Evolutionary conservation across 2,113 vertebrate genomes (phyloP).

Genomic region (Myocastor coypus): DNA sequence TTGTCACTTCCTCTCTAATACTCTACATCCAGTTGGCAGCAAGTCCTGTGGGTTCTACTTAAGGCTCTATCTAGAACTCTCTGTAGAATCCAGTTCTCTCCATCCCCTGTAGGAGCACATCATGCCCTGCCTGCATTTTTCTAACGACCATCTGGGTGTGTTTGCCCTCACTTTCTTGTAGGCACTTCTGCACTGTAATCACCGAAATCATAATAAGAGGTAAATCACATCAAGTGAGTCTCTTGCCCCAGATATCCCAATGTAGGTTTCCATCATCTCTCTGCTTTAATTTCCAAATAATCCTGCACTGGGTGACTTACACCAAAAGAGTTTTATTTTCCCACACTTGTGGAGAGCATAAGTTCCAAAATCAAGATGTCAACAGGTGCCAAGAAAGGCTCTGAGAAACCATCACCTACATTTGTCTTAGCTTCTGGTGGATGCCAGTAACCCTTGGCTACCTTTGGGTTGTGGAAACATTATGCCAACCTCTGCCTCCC

Average conservation of each 20-base stretch:
- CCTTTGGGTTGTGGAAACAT: background rate
- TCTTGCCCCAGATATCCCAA: background rate
- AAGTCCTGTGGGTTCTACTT: background rate
- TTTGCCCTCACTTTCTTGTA: background rate
- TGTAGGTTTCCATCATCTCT: background rate
- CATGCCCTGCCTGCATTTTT: background rate
- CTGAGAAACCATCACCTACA: background rate
- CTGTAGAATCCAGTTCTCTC: background rate
- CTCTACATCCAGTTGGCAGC: background rate
- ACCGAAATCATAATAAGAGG: background rate
- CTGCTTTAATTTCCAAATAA: background rate
- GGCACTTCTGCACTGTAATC: background rate
- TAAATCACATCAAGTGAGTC: background rate
- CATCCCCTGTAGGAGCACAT: background rate
- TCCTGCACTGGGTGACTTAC: background rate
- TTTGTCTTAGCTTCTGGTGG: background rate
- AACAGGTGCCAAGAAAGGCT: background rate
- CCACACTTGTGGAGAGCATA: background rate
- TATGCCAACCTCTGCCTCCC: background rate
- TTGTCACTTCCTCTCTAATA: background rate
- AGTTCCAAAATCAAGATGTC: background rate
- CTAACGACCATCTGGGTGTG: background rate
- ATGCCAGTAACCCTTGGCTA: background rate
- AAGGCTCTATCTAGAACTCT: background rate
- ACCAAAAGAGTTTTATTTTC: background rate